A percentile compares a stretch with the other conserved stretches of the same genome.
Conservation (phyloP, 2,113 vertebrate genomes). For the Vidua chalybeata region DNA sequence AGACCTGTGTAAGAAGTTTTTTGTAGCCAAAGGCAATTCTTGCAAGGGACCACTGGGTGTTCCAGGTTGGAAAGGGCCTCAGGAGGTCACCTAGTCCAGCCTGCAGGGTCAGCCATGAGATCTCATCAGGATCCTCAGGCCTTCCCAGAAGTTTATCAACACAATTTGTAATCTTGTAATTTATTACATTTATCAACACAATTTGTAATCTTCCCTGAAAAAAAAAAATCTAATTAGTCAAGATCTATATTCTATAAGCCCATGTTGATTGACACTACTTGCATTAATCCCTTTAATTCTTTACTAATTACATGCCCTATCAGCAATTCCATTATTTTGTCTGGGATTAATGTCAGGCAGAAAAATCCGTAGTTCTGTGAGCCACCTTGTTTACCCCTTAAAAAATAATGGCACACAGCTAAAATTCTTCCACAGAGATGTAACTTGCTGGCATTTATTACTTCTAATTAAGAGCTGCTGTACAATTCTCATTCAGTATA, state of each 20-base stretch:
- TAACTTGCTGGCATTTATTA: slow-evolving; percentile 10
- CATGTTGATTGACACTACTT: slow-evolving; percentile 32
- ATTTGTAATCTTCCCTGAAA: background rate
- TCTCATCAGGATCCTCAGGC: background rate
- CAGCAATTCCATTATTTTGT: slow-evolving; percentile 61
- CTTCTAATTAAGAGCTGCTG: slow-evolving; percentile 18
- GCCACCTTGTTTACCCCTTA: slow-evolving; percentile 33
- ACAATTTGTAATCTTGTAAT: slow-evolving; percentile 24
- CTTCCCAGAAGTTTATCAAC: background rate
- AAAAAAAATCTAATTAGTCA: slow-evolving; percentile 28
- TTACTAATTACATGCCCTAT: slow-evolving; percentile 60
- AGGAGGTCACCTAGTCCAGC: background rate
- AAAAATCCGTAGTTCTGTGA: background rate
- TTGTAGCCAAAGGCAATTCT: background rate
- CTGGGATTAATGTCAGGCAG: slow-evolving; percentile 47
- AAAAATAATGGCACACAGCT: slow-evolving; percentile 4
- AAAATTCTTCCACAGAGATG: background rate
- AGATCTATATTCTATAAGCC: background rate
- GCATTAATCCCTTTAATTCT: slow-evolving; percentile 59
- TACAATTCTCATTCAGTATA: background rate
- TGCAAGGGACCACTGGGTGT: background rate
- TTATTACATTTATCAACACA: slow-evolving; percentile 15
- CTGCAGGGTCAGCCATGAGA: background rate
- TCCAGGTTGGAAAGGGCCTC: background rate
- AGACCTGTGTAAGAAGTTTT: background rate